Base-by-base conservation (phyloP, 2,888 invertebrate genomes). In the Dendrolimus houi region DNA sequence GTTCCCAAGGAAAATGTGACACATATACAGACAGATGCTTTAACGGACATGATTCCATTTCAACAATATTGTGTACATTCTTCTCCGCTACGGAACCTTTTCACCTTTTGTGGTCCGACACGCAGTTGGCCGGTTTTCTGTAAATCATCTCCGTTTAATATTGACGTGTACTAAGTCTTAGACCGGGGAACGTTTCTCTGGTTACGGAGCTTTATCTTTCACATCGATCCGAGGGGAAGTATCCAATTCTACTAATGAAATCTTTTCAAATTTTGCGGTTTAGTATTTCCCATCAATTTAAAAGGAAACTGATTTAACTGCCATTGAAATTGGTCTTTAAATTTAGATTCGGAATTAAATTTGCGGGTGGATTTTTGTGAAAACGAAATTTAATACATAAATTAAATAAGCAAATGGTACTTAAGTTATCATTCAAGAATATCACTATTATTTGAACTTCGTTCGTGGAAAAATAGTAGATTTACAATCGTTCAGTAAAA, bases 141-240 rank as follows among this genome's bases (percentile, higher is more conserved):
- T 77, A 75, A 79, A 79, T 77, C 79, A 79, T 81, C 74, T 72
- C 67, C 74, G 77, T 79, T 83, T 80, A 79, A 83, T 87, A 86
- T 87, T 85, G 79, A 83, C 82, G 74, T 70, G 74, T 72, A 76
- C 75, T 71, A 71, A 71, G 70, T 72, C 72, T 74, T 61, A 67
- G 73, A 67, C 69, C 70, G 66, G 72, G 69, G 73, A 79, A 77
- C 75, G 79, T 79, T 75, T 75, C 81, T 83, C 80, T 77, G 74
- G 78, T 84, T 81, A 81, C 81, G 67, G 67, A 64, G 70, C 68
- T 73, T 82, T 85, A 87, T 87, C 85, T 77, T 62, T 58, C 64
- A 67, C 63, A 68, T 74, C 73, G 71, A 84, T 83, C 78, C 68
- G 67, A 74, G 72, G 77, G 77, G 77, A 79, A 75, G 77, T 79